These are phyloP conservation scores for Ptychobarbus kaznakovi DNA, from an alignment of 2,797 vertebrate species.

Conservation along the genomic window DNA sequence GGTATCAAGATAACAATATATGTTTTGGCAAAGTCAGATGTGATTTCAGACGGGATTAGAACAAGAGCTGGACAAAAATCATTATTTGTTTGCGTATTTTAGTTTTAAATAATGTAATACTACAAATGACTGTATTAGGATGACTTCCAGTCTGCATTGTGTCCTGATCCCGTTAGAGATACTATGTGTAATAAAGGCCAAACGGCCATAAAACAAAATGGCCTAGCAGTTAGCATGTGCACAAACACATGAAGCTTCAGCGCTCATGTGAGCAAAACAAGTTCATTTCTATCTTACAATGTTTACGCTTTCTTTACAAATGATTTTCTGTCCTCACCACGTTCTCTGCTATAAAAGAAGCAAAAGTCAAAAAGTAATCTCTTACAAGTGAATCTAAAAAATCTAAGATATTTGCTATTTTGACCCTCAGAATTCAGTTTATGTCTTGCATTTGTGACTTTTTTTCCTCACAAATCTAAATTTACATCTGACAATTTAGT, in stretches of 20 bases:
- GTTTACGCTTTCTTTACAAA: neutral
- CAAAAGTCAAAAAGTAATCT: neutral
- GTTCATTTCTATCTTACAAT: neutral
- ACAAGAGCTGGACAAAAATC: conserved; percentile 7
- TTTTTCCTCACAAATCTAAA: no score
- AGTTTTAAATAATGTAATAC: neutral
- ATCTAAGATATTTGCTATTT: no score
- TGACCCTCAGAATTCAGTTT: no score
- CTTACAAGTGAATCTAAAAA: neutral
- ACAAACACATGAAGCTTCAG: neutral
- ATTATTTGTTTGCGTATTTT: neutral
- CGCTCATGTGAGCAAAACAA: neutral
- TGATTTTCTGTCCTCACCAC: no score
- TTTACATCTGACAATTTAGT: no score
- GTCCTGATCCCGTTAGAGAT: conserved; percentile 24
- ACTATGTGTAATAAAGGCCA: neutral
- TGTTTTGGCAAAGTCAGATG: neutral
- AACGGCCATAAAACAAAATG: neutral
- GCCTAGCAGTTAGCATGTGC: neutral
- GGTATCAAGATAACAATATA: conserved; percentile 46
- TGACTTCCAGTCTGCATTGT: conserved; percentile 17
- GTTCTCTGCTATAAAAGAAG: neutral
- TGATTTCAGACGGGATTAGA: conserved; percentile 4
- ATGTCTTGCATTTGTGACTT: no score
- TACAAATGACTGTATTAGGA: neutral